These are phyloP conservation scores for Oeneis ivallda DNA, from an alignment of 2,888 invertebrate species.

Conservation along the genomic window DNA sequence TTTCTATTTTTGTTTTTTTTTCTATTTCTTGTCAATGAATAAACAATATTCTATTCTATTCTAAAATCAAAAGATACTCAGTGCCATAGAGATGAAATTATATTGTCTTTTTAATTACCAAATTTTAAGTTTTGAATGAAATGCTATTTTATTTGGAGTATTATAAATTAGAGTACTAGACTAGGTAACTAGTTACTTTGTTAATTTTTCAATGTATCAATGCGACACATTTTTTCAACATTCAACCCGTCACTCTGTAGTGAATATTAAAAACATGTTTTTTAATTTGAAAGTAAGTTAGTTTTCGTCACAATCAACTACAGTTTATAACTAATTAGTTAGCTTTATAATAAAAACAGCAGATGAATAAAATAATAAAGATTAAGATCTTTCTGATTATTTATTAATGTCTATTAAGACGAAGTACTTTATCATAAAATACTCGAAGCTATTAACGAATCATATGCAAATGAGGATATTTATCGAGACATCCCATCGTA, in stretches of 20 bases:
- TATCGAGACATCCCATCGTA: conserved; percentile 31
- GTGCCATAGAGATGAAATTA: neutral
- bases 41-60: too few relatives aligned
- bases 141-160: too few relatives aligned
- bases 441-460: conserved; percentile 22
- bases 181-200: too few relatives aligned
- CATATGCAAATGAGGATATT: conserved; percentile 31
- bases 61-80: neutral
- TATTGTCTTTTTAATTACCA: too few relatives aligned
- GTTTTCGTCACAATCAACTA: neutral
- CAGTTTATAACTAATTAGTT: neutral
- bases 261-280: neutral
- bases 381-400: neutral
- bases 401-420: conserved; percentile 6
- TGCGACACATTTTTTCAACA: too few relatives aligned
- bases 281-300: neutral
- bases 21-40: too few relatives aligned
- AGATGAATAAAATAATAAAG: neutral
- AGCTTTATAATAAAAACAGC: neutral
- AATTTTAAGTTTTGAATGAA: too few relatives aligned
- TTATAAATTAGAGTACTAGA: too few relatives aligned
- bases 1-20: too few relatives aligned
- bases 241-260: too few relatives aligned
- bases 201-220: too few relatives aligned
- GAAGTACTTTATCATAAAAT: conserved; percentile 22